Evolutionary conservation across 2,113 vertebrate species (phyloP), one percentile per base, ranked within the genome.

Genomic region (Pomatorhinus ruficollis): DNA sequence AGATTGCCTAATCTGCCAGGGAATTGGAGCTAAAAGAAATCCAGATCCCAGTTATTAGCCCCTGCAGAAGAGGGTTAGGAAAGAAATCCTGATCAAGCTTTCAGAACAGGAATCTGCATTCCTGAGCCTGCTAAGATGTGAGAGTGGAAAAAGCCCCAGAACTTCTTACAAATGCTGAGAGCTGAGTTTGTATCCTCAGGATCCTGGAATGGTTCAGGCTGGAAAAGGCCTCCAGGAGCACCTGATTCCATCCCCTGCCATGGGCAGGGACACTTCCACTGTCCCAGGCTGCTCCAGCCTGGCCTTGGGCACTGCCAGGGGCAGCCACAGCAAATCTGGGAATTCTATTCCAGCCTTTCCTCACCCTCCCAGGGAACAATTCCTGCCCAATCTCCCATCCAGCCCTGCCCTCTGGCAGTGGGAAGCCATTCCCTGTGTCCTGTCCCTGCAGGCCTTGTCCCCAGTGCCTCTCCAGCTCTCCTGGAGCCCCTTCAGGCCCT

Each of bases 271-370:
- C 53, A 31, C 3, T 35, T 2, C 31, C 61, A 20, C 19, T 7
- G 6, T 5, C 13, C 78, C 78, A 39, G 59, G 10, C 0, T 33
- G 68, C 5, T 42, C 75, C 57, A 54, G 5, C n/a, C 65, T 11
- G n/a, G 28, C n/a, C 47, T 53, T 2, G 56, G 56, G 3, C 47
- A 47, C n/a, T 54, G 6, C 82, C 75, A 80, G 75, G 49, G 57
- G 14, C 40, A 71, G 49, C 28, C 74, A 4, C 72, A 69, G 72
- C 39, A 3, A 0, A 3, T 23, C 61, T 69, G 84, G 47, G 28
- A 5, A 86, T 5, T 6, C 83, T 0, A 6, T 1, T 0, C 57
- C 74, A 76, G 33, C 0, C 0, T 5, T 8, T 53, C 1, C 5
- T 7, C 49, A 28, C 14, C 50, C n/a, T 85, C 1, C 1, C 33